Conservation (phyloP, 2,888 invertebrate species). For the Hofmannophila pseudospretella region DNA sequence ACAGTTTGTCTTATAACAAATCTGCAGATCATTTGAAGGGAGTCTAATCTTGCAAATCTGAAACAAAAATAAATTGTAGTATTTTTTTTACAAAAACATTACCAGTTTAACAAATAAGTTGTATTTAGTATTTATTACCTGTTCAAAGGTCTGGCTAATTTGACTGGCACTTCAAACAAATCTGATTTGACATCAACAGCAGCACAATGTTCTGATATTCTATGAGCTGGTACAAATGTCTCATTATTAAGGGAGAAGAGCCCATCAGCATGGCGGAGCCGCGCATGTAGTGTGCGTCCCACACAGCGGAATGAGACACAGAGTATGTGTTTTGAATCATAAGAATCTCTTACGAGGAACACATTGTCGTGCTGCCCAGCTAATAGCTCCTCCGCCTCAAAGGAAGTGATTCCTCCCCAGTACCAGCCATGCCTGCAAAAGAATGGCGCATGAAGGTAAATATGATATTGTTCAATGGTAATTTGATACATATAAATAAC, state of each 20-base stretch:
- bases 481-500: too few relatives aligned
- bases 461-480: too few relatives aligned
- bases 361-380: conserved; percentile 84
- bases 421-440: conserved; percentile 81
- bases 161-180: conserved; percentile 70
- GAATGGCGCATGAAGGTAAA: too few relatives aligned
- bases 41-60: conserved; percentile 83
- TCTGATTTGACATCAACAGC: conserved; percentile 68
- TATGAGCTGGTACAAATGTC: conserved; percentile 70
- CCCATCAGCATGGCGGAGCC: conserved; percentile 85
- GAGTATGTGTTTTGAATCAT: conserved; percentile 82
- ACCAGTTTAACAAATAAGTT: conserved; percentile 1
- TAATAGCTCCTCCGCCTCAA: conserved; percentile 83
- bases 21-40: conserved; percentile 84
- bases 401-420: conserved; percentile 86
- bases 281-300: conserved; percentile 83
- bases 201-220: conserved; percentile 71
- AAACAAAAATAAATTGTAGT: conserved; percentile 32
- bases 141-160: conserved; percentile 67
- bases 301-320: conserved; percentile 85
- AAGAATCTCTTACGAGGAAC: conserved; percentile 85
- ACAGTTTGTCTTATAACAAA: conserved; percentile 85
- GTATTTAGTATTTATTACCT: too few relatives aligned
- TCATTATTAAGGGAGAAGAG: conserved; percentile 80
- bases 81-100: background rate